These are phyloP conservation scores for Drosophila parabipectinata DNA, from an alignment of 1,140 invertebrate species.

Conservation along the genomic window DNA sequence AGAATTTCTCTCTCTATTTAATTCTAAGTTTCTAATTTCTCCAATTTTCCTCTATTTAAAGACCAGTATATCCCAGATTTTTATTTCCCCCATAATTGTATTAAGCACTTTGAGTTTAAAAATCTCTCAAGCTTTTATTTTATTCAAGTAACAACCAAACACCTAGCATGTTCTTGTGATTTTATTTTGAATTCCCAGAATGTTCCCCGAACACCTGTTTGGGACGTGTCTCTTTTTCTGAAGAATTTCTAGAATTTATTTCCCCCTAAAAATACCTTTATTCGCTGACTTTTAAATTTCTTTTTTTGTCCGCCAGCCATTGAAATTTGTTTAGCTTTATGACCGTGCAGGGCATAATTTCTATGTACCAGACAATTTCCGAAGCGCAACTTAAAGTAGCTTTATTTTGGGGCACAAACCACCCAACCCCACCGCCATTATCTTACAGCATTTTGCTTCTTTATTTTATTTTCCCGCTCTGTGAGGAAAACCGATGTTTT, in stretches of 20 bases:
- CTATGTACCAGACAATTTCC: conserved; percentile 10
- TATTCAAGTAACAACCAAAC: too few relatives aligned
- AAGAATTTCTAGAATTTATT: conserved; percentile 5
- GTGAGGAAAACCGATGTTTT: conserved; percentile 9
- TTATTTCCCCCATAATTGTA: too few relatives aligned
- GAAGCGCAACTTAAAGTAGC: conserved; percentile 2
- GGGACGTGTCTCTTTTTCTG: neutral
- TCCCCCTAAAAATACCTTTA: neutral
- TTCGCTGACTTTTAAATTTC: neutral
- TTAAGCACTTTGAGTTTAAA: too few relatives aligned
- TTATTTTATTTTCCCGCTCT: conserved; percentile 1
- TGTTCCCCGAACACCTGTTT: neutral
- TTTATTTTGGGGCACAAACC: neutral
- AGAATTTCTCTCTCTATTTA: too few relatives aligned
- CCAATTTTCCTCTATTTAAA: too few relatives aligned
- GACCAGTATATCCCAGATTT: too few relatives aligned
- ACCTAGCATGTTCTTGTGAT: neutral
- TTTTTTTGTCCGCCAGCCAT: neutral
- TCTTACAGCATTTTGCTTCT: neutral
- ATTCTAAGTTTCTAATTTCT: too few relatives aligned
- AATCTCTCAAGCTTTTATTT: too few relatives aligned
- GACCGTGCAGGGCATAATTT: neutral
- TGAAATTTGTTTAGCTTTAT: conserved; percentile 15
- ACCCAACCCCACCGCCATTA: too few relatives aligned
- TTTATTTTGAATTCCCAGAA: neutral